Percentiles rank a stretch among this genome's conserved stretches.
Evolutionary conservation across 2,888 invertebrate genomes (phyloP).

Genomic region (Emmelina monodactyla): DNA sequence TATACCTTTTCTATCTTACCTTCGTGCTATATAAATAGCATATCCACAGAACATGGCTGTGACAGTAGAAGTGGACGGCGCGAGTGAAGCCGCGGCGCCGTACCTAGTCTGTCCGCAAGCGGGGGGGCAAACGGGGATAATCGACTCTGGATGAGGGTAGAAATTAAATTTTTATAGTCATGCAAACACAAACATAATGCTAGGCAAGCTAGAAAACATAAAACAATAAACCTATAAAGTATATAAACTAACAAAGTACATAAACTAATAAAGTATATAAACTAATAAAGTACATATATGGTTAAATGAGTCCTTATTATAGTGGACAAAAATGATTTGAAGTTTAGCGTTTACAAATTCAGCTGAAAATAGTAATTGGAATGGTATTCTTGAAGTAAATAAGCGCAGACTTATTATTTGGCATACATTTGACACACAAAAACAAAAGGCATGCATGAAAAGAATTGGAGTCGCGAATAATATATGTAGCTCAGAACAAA

Average conservation of each 20-base stretch:
- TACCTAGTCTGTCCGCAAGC: constrained; percentile 81
- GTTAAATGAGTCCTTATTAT: no score
- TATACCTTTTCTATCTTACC: constrained; percentile 24
- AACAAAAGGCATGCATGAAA: no score
- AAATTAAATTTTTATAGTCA: constrained; percentile 9
- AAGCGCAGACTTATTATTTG: no score
- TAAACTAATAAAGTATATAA: neutral
- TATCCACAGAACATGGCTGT: constrained; percentile 24
- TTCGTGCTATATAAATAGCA: constrained; percentile 21
- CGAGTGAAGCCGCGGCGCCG: constrained; percentile 57
- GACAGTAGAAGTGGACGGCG: constrained; percentile 22
- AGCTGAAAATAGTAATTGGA: no score
- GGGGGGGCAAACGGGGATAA: constrained; percentile 92
- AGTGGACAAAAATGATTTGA: no score
- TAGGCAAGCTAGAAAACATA: constrained; percentile 6
- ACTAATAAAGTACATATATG: neutral
- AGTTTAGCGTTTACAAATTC: no score
- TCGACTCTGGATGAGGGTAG: constrained; percentile 83
- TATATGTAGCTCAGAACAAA: no score
- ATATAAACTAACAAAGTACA: neutral
- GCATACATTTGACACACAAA: no score
- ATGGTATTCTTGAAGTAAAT: no score
- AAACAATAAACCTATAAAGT: neutral
- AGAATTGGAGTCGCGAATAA: no score
- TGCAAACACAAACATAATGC: constrained; percentile 13